phyloP scores from a whole-genome alignment of 2,888 invertebrate species.

The Tanytarsus gracilentus region DNA sequence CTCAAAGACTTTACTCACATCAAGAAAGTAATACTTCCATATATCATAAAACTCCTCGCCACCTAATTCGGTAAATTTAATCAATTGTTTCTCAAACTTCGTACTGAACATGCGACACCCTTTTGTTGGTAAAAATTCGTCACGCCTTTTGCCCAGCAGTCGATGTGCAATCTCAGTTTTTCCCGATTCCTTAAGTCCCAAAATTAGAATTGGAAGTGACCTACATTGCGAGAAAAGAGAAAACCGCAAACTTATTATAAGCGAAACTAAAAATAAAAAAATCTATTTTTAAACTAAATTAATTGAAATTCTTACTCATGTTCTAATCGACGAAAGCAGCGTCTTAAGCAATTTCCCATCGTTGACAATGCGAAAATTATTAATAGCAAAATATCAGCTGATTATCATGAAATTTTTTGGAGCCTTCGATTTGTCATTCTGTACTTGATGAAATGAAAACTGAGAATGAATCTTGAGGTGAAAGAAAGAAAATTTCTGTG shows the following conservation, averaged over 20 bases:
- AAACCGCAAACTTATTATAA: neutral
- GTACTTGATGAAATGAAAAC: too few relatives aligned
- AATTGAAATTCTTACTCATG: neutral
- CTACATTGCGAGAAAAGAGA: neutral
- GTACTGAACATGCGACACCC: constrained; percentile 19
- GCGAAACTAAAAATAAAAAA: neutral
- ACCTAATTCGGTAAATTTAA: constrained; percentile 25
- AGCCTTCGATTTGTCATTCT: too few relatives aligned
- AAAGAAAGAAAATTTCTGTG: too few relatives aligned
- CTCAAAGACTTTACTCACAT: too few relatives aligned
- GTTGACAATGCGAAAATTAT: neutral
- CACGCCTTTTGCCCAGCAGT: constrained; percentile 10
- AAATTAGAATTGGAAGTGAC: constrained; percentile 18
- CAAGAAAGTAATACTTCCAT: constrained; percentile 29
- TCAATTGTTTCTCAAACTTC: constrained; percentile 9
- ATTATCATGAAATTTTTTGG: neutral
- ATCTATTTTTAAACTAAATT: neutral
- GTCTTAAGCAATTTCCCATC: constrained; percentile 3
- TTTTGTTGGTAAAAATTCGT: constrained; percentile 17
- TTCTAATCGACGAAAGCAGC: neutral
- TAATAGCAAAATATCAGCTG: neutral
- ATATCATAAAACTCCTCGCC: constrained; percentile 27
- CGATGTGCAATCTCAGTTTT: constrained; percentile 25
- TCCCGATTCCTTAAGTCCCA: constrained; percentile 18
- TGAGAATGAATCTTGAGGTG: too few relatives aligned